Evolutionary conservation across 2,113 vertebrate genomes (phyloP), one percentile per base, ranked within the genome.

Genomic region (Rana temporaria): DNA sequence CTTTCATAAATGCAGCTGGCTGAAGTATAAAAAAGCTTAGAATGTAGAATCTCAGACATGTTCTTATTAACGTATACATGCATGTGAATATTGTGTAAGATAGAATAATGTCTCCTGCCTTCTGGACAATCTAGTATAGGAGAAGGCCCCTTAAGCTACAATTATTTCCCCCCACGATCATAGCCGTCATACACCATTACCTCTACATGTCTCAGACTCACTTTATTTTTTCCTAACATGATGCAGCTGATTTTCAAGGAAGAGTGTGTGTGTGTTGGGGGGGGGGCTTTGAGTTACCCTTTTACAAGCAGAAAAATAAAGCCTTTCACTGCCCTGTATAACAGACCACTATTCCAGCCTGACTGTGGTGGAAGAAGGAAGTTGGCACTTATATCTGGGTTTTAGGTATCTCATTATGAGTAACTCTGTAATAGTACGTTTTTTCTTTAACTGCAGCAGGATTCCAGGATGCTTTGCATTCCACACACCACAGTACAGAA

Each of bases 291-390:
- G 17, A 20, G 26, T 32, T 66, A 32, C 26, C 26, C 26, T 65
- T 65, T 6, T 12, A 42, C 5, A 4, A 48, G 32, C 18, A 32
- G 17, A 19, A 59, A 73, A 59, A 71, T 53, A 71, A 16, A 32
- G 55, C 24, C 24, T 73, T 73, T 73, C 24, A 73, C 16, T 71
- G 22, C 20, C 6, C 20, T 5, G 5, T 16, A 55, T 53, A 71
- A 71, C 48, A 71, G 69, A 20, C 48, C 20, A 11, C 69, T 71
- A 53, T 71, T 71, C 22, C 48, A 71, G 38, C 42, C 48, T 6
- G 34, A 52, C 42, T 52, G 34, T 19, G 5, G 38, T 52, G 67
- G 38, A 22, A 38, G 42, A 70, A 70, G 42, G n/a, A 48, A 70
- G 34, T 16, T 38, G 38, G 20, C 42, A n/a, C n/a, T 48, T 22